Conservation (phyloP, 2,113 vertebrate genomes). For the Hemichromis elongatus region DNA sequence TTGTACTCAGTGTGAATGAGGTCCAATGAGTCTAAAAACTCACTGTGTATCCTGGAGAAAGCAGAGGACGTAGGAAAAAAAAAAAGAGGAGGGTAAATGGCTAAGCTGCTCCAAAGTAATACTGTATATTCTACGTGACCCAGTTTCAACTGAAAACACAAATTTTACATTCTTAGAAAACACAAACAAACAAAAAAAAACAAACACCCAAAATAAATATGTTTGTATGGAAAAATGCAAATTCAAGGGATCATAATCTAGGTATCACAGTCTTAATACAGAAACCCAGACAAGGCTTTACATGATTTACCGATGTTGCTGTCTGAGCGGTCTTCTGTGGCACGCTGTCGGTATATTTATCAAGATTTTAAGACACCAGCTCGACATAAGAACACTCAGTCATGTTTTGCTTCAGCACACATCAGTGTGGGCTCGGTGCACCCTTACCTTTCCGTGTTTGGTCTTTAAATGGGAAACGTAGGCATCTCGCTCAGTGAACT, state of each 20-base stretch:
- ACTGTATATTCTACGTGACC: not conserved
- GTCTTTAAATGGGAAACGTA: constrained; percentile 89
- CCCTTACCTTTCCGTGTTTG: constrained; percentile 84
- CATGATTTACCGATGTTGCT: not conserved
- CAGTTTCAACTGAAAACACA: not conserved
- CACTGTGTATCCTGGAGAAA: not conserved
- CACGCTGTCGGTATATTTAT: not conserved
- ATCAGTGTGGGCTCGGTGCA: not conserved
- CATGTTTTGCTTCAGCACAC: not conserved
- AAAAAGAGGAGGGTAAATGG: not conserved
- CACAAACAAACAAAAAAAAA: no score
- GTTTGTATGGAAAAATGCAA: not conserved
- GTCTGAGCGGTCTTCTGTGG: not conserved
- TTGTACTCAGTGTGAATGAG: not conserved
- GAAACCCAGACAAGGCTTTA: not conserved
- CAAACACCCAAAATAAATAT: not conserved
- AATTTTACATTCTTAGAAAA: not conserved
- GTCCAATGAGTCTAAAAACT: not conserved
- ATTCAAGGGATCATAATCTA: not conserved
- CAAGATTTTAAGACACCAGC: not conserved
- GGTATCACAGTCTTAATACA: not conserved
- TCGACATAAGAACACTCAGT: not conserved
- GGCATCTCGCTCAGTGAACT: constrained; percentile 86
- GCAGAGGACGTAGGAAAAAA: fast-evolving
- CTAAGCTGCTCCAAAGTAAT: not conserved